Conservation (phyloP, 2,888 invertebrate species). For the Agonopterix heracliana region DNA sequence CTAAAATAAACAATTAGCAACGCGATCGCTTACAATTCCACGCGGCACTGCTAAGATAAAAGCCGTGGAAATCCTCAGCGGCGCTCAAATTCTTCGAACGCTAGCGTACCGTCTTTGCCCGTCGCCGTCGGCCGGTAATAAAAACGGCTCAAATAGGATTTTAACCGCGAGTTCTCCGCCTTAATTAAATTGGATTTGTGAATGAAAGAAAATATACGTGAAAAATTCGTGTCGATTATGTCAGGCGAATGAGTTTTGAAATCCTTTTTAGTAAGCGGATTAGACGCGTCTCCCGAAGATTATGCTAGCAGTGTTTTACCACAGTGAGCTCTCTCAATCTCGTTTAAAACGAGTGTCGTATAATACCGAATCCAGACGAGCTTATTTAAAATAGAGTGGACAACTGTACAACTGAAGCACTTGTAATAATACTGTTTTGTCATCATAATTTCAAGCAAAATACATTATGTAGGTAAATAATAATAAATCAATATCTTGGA, state of each 20-base stretch:
- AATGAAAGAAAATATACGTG: constrained; percentile 73
- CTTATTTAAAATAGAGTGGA: no score
- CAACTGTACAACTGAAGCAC: no score
- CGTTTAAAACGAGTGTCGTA: no score
- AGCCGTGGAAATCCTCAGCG: constrained; percentile 62
- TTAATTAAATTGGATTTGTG: constrained; percentile 76
- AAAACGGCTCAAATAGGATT: constrained; percentile 76
- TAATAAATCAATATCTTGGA: no score
- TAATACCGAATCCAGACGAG: no score
- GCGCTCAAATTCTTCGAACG: constrained; percentile 68
- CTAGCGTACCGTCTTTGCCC: constrained; percentile 70
- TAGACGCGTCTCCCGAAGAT: constrained; percentile 45
- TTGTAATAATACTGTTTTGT: no score
- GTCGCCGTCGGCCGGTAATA: constrained; percentile 67
- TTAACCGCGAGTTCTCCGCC: constrained; percentile 74
- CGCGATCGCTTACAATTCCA: constrained; percentile 54
- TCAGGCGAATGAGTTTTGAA: constrained; percentile 61
- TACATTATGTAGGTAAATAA: no score
- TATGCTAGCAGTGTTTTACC: constrained; percentile 29
- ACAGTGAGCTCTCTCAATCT: no score
- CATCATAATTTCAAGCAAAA: no score
- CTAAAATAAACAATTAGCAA: constrained; percentile 58
- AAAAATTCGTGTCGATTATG: constrained; percentile 73
- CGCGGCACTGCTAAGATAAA: constrained; percentile 54
- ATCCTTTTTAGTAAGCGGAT: constrained; percentile 60